Evolutionary conservation across 2,113 vertebrate species (phyloP).

Genomic region (Lathamus discolor): DNA sequence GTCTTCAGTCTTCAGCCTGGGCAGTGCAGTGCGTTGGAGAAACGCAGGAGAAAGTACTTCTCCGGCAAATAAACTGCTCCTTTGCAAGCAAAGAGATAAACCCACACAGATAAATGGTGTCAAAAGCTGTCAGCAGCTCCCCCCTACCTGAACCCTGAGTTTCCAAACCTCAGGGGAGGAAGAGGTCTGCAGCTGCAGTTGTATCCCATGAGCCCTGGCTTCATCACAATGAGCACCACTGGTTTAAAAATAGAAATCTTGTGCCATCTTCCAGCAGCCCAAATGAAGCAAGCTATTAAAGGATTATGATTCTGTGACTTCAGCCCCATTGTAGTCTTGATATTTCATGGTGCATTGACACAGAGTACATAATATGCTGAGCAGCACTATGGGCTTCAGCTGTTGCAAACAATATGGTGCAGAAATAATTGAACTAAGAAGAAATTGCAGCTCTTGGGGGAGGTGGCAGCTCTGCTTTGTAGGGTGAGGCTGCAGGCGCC

Average conservation of each 20-base stretch:
- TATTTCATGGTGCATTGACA: conserved; percentile 54
- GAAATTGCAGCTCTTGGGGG: conserved; percentile 25
- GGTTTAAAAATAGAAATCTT: conserved; percentile 65
- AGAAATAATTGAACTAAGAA: conserved; percentile 58
- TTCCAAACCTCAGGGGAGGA: neutral
- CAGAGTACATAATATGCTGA: neutral
- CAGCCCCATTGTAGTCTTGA: conserved; percentile 48
- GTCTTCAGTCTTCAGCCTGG: neutral
- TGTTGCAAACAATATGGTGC: conserved; percentile 9
- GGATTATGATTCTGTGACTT: conserved; percentile 46
- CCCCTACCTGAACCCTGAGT: neutral
- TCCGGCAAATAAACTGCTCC: neutral
- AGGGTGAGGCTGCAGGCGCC: neutral
- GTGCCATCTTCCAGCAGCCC: conserved; percentile 57
- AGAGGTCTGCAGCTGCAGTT: neutral
- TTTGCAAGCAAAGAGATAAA: neutral
- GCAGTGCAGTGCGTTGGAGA: neutral
- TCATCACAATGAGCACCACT: conserved; percentile 44
- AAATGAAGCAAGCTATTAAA: conserved; percentile 53
- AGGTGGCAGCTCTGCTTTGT: neutral
- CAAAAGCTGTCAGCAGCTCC: conserved; percentile 3
- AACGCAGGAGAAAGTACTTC: neutral
- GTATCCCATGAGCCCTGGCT: conserved; percentile 5
- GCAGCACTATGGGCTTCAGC: conserved; percentile 34
- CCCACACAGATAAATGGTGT: neutral